Percentiles rank a stretch among this genome's conserved stretches.
Evolutionary conservation across 2,797 vertebrate species (phyloP).

Genomic region (Astyanax mexicanus): DNA sequence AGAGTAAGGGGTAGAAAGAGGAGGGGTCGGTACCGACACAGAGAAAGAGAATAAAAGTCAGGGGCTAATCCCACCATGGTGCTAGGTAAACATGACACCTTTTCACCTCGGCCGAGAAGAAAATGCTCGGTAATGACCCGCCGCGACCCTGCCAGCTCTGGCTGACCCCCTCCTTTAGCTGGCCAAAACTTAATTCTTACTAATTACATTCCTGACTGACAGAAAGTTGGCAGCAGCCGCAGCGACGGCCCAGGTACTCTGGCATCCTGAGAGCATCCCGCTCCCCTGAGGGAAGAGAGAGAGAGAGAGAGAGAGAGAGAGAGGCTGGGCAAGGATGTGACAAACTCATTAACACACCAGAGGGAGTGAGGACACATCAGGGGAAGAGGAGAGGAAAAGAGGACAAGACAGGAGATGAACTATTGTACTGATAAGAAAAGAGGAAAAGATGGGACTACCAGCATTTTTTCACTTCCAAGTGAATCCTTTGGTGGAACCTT

Average conservation of each 20-base stretch:
- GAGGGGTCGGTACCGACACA: not conserved
- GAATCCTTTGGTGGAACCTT: not conserved
- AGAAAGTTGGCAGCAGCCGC: slow-evolving; percentile 88
- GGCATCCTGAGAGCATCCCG: slow-evolving; percentile 31
- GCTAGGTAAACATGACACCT: slow-evolving; percentile 78
- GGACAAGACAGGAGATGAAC: not conserved
- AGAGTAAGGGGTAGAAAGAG: not conserved
- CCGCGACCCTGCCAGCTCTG: slow-evolving; percentile 84
- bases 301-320: slow-evolving; percentile 24
- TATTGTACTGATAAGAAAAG: not conserved
- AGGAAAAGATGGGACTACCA: not conserved
- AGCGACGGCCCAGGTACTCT: slow-evolving; percentile 72
- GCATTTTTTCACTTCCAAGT: not conserved
- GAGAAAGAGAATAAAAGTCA: slow-evolving; percentile 48
- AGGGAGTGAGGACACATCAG: not conserved
- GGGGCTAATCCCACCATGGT: slow-evolving; percentile 51
- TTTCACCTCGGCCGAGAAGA: slow-evolving; percentile 72
- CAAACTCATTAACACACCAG: slow-evolving; percentile 32
- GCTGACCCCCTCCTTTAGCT: slow-evolving; percentile 84
- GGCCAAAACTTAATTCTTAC: slow-evolving; percentile 89
- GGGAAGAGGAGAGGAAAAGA: not conserved
- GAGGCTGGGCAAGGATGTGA: slow-evolving; percentile 3
- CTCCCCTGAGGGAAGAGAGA: slow-evolving; percentile 17
- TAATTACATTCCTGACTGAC: slow-evolving; percentile 97
- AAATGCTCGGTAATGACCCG: slow-evolving; percentile 81